Evolutionary conservation across 2,888 invertebrate genomes (phyloP).

Genomic region (Lasioglossum lativentre): DNA sequence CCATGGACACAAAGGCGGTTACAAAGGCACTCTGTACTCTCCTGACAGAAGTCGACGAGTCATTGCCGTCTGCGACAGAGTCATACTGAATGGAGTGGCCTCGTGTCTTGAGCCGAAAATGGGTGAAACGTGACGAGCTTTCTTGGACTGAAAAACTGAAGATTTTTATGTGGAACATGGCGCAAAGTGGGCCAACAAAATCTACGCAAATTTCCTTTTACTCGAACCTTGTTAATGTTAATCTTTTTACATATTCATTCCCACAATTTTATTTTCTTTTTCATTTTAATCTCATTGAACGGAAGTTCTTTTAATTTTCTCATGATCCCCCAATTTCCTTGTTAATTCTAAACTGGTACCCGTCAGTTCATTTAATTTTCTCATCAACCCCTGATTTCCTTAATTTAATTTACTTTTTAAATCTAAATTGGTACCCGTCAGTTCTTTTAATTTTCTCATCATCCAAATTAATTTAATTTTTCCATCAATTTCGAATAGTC

Average conservation of each 20-base stretch:
- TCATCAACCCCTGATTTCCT: neutral
- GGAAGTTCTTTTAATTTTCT: neutral
- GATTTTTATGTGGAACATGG: neutral
- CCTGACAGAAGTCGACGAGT: constrained; percentile 6
- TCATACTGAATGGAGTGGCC: neutral
- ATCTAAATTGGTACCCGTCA: neutral
- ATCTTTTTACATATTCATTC: no score
- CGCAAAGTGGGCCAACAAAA: neutral
- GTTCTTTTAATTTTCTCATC: neutral
- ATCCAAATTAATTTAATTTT: neutral
- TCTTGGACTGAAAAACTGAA: neutral
- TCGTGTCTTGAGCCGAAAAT: constrained; percentile 11
- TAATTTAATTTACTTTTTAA: neutral
- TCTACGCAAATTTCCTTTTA: neutral
- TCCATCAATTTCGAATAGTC: neutral
- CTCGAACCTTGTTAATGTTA: neutral
- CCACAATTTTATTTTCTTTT: no score
- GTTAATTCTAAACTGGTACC: neutral
- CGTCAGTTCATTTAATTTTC: neutral
- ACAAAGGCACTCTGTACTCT: neutral
- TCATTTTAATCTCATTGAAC: no score
- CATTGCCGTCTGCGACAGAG: neutral
- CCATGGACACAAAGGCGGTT: neutral
- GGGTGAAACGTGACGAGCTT: neutral
- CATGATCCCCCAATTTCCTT: neutral